Conservation (phyloP, 2,888 invertebrate genomes). For the Drosophila yooni region DNA sequence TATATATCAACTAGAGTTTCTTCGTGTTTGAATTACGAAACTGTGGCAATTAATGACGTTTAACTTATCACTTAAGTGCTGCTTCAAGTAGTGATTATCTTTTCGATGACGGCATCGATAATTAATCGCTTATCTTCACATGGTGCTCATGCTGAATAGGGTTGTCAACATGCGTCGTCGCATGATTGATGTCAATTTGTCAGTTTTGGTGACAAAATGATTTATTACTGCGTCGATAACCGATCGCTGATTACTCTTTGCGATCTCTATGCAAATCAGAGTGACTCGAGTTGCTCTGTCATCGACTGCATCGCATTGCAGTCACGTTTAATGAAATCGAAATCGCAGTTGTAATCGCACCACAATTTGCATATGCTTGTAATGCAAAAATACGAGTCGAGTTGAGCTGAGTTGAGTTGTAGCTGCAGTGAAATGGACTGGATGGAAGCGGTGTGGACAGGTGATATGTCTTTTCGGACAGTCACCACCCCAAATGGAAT, state of each 20-base stretch:
- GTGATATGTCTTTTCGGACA: constrained; percentile 65
- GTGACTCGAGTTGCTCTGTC: constrained; percentile 24
- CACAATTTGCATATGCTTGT: constrained; percentile 67
- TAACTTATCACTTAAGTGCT: constrained; percentile 23
- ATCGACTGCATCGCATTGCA: constrained; percentile 44
- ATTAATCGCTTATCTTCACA: constrained; percentile 38
- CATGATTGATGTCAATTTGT: constrained; percentile 77
- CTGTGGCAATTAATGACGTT: constrained; percentile 13
- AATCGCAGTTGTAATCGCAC: constrained; percentile 66
- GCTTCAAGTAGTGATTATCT: constrained; percentile 32
- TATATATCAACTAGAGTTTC: not conserved
- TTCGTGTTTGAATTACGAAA: constrained; percentile 8
- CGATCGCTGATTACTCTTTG: constrained; percentile 56
- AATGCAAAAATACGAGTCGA: constrained; percentile 40
- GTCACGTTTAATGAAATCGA: constrained; percentile 73
- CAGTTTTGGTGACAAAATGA: constrained; percentile 73
- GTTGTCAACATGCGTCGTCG: constrained; percentile 54
- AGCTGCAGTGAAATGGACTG: constrained; percentile 13
- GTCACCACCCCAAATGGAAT: constrained; percentile 66
- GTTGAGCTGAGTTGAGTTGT: constrained; percentile 4
- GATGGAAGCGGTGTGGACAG: constrained; percentile 53
- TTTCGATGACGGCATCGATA: constrained; percentile 36
- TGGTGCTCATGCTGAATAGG: constrained; percentile 38
- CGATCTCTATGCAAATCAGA: constrained; percentile 66
- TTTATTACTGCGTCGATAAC: constrained; percentile 64